Conservation (phyloP, 2,888 invertebrate genomes). For the Adela reaumurella region DNA sequence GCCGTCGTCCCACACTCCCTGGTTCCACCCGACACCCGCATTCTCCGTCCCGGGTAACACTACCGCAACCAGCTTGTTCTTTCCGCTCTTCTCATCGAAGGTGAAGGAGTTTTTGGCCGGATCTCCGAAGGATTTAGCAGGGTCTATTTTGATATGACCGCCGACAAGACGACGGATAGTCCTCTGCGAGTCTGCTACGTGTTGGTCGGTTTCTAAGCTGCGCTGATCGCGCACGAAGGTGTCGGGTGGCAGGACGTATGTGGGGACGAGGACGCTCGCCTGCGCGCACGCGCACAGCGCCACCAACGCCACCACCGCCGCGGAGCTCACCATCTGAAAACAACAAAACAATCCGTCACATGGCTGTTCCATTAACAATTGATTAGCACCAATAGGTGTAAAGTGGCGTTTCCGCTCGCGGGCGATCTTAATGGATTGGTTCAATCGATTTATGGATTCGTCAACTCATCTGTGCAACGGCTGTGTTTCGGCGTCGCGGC, state of each 20-base stretch:
- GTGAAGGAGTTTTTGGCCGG: slow-evolving; percentile 36
- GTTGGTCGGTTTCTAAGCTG: slow-evolving; percentile 35
- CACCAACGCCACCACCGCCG: slow-evolving; percentile 48
- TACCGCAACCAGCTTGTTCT: slow-evolving; percentile 36
- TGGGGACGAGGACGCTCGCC: slow-evolving; percentile 49
- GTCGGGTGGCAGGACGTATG: slow-evolving; percentile 52
- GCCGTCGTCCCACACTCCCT: slow-evolving; percentile 62
- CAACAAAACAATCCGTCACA: slow-evolving; percentile 17
- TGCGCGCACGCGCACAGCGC: slow-evolving; percentile 42
- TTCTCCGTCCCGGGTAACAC: slow-evolving; percentile 45
- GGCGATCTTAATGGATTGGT: too few relatives aligned
- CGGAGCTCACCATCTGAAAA: slow-evolving; percentile 57
- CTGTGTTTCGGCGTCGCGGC: not conserved
- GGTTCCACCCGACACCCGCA: slow-evolving; percentile 46
- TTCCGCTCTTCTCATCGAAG: slow-evolving; percentile 33
- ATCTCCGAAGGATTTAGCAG: slow-evolving; percentile 37
- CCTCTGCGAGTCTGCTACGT: slow-evolving; percentile 39
- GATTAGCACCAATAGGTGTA: too few relatives aligned
- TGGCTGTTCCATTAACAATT: slow-evolving; percentile 11
- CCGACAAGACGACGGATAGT: slow-evolving; percentile 66
- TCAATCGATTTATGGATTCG: too few relatives aligned
- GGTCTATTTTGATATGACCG: slow-evolving; percentile 59
- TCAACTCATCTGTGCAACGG: not conserved
- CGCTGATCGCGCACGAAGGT: slow-evolving; percentile 52
- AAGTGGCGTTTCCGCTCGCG: too few relatives aligned